Evolutionary conservation across 1,140 invertebrate species (phyloP).

Genomic region (Pentalonia nigronervosa): DNA sequence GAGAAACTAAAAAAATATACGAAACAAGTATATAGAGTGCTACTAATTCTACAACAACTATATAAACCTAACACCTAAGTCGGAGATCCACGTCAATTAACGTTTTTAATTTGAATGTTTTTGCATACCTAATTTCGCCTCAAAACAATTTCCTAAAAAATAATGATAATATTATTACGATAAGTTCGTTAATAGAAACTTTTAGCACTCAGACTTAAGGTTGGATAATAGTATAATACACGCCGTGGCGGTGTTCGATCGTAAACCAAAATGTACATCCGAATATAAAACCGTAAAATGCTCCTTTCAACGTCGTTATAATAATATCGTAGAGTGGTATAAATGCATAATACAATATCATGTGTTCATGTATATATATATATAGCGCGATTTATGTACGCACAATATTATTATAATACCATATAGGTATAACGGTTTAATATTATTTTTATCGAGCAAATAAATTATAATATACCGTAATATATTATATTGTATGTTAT

Average conservation of each 20-base stretch:
- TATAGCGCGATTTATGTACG: not conserved
- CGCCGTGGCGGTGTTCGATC: not conserved
- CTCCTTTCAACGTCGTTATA: not conserved
- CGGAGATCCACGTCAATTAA: not conserved
- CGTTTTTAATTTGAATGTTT: not conserved
- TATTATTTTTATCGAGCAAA: conserved; percentile 11
- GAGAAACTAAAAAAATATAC: not conserved
- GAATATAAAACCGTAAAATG: not conserved
- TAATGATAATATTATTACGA: not conserved
- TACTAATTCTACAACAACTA: not conserved
- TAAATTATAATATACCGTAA: not conserved
- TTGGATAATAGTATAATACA: not conserved
- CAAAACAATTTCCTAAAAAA: not conserved
- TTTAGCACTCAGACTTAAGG: not conserved
- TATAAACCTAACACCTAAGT: not conserved
- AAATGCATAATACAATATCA: not conserved
- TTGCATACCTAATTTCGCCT: not conserved
- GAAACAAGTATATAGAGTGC: not conserved
- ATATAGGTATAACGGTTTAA: not conserved
- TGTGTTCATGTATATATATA: not conserved
- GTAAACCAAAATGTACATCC: not conserved
- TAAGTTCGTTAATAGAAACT: not conserved
- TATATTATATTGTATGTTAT: conserved; percentile 7
- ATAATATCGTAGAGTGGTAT: not conserved
- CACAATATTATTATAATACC: not conserved